Evolutionary conservation across 2,113 vertebrate species (phyloP).

Genomic region (Eubucco bourcierii): DNA sequence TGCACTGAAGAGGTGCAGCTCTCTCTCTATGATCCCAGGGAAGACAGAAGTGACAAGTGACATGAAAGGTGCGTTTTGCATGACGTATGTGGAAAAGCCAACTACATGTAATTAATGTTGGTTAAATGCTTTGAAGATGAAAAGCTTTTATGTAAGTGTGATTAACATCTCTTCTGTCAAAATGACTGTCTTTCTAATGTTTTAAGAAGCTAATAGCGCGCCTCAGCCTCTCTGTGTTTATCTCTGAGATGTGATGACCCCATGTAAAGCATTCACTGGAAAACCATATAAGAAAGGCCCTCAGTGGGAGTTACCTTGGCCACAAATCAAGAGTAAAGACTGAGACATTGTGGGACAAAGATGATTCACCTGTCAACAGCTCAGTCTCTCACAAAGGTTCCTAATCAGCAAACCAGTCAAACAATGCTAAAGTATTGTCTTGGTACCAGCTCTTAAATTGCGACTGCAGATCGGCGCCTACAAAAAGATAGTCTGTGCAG

Average conservation of each 20-base stretch:
- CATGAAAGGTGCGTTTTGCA: slow-evolving; percentile 53
- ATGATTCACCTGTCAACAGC: slow-evolving; percentile 37
- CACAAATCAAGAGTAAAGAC: slow-evolving; percentile 31
- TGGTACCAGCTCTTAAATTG: not conserved
- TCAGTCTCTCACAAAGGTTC: not conserved
- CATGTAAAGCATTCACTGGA: not conserved
- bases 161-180: slow-evolving; percentile 62
- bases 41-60: slow-evolving; percentile 14
- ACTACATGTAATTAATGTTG: slow-evolving; percentile 69
- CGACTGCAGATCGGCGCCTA: not conserved
- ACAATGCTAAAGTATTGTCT: not conserved
- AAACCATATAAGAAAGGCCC: slow-evolving; percentile 5
- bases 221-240: slow-evolving; percentile 36
- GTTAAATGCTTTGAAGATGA: slow-evolving; percentile 66
- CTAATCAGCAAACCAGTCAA: slow-evolving; percentile 12
- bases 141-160: slow-evolving; percentile 52
- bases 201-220: slow-evolving; percentile 44
- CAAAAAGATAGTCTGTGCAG: not conserved
- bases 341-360: slow-evolving; percentile 32
- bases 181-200: slow-evolving; percentile 59
- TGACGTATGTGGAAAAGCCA: slow-evolving; percentile 27
- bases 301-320: slow-evolving; percentile 39
- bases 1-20: not conserved
- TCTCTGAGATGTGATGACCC: slow-evolving; percentile 47
- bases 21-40: not conserved